Evolutionary conservation across 2,113 vertebrate species (phyloP).

Genomic region (Bostrychus sinensis): DNA sequence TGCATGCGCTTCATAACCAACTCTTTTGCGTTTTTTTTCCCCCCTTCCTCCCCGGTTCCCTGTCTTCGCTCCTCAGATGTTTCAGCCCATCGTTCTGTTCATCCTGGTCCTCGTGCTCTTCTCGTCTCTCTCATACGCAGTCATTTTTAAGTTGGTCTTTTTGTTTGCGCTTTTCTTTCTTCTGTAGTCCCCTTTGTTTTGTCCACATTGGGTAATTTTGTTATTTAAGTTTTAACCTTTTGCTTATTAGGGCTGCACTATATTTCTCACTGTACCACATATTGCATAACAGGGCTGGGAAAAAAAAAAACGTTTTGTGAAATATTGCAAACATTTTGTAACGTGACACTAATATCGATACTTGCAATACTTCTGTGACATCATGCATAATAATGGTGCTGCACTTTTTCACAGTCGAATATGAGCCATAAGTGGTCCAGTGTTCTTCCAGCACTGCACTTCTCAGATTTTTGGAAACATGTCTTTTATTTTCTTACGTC

Average conservation of each 20-base stretch:
- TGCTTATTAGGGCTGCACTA: neutral
- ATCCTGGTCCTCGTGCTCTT: slow-evolving; percentile 89
- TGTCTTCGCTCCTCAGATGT: slow-evolving; percentile 86
- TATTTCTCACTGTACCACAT: too few species aligned
- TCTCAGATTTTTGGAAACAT: too few species aligned
- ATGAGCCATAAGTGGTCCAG: too few species aligned
- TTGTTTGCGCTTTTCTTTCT: slow-evolving; percentile 92
- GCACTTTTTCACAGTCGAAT: too few species aligned
- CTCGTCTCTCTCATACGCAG: slow-evolving; percentile 87
- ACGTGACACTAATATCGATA: too few species aligned
- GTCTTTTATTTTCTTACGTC: too few species aligned
- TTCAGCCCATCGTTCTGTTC: slow-evolving; percentile 92
- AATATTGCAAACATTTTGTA: too few species aligned
- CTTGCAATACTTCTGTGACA: too few species aligned
- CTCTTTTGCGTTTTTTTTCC: slow-evolving; percentile 87
- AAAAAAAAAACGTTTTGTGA: too few species aligned
- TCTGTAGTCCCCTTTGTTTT: slow-evolving; percentile 79
- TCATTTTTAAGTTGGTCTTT: slow-evolving; percentile 92
- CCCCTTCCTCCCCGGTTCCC: slow-evolving; percentile 61
- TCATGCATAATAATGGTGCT: too few species aligned
- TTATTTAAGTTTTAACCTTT: neutral
- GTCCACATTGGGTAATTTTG: slow-evolving; percentile 46
- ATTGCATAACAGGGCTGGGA: too few species aligned
- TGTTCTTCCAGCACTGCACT: too few species aligned
- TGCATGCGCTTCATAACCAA: slow-evolving; percentile 95